Conservation (phyloP, 2,797 vertebrate species). For the Megalops cyprinoides region DNA sequence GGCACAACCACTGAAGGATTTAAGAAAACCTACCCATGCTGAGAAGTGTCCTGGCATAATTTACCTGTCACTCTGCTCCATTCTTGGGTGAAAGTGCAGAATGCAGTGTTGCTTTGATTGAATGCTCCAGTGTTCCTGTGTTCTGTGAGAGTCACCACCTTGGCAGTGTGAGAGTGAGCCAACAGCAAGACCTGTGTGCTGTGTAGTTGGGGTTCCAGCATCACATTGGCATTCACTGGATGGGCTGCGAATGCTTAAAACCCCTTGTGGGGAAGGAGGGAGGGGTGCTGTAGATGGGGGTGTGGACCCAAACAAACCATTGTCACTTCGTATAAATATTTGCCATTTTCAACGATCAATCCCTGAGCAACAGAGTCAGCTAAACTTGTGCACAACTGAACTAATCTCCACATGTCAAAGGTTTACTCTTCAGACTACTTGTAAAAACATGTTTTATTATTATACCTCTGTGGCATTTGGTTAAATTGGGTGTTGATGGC, state of each 20-base stretch:
- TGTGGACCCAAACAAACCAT: slow-evolving; percentile 30
- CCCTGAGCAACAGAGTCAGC: neutral
- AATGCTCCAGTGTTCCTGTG: neutral
- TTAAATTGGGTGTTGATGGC: no score
- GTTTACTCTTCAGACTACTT: no score
- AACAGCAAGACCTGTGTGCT: neutral
- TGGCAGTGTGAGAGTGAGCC: neutral
- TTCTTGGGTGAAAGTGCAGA: neutral
- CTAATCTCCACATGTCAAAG: no score
- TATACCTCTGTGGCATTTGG: no score
- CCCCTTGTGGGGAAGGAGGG: neutral
- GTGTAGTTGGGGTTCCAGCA: neutral
- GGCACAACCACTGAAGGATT: neutral
- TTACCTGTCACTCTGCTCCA: slow-evolving; percentile 8
- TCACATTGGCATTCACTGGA: neutral
- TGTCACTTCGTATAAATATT: neutral
- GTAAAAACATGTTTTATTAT: no score
- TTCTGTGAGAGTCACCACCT: neutral
- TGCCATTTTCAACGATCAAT: neutral
- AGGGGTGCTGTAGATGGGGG: slow-evolving; percentile 32
- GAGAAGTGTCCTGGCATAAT: neutral
- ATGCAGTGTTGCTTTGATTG: neutral
- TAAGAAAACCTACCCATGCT: neutral
- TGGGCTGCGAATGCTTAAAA: slow-evolving; percentile 4
- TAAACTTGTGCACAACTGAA: neutral